Base-by-base conservation (phyloP, 2,888 invertebrate species). In the Athalia cordata region DNA sequence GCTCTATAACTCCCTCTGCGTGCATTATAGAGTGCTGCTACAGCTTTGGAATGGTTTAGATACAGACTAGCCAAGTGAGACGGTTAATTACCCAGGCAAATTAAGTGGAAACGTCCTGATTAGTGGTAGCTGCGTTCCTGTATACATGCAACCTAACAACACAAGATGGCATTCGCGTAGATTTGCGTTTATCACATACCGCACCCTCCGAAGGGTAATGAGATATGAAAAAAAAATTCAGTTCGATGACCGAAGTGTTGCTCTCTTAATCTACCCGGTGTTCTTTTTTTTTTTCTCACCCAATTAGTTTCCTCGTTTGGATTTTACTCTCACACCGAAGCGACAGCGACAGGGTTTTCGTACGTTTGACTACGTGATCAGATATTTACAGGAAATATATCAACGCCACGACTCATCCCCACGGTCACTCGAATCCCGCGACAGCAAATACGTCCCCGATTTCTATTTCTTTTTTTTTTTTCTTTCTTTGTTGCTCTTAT, bases 101-200 rank as follows among this genome's bases (percentile, higher is more conserved):
- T 89, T 87, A 87, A 89, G 88, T 88, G 87, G 88, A 89, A 89
- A 87, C 86, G 84, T 85, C 83, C 86, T 87, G 88, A 89, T 88
- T 89, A 89, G 84, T 82, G 82, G 67, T 59, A 13, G 74, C 29
- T 29, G 2, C 29, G 62, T 75, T 72, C 52, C 72, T 59, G 45
- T 57, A 72, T 29, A 29, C 29, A 29, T 29, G 29, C 29, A 29
- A 29, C 2, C 72, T 9, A 72, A 11, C 59, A 47, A 72, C 72
- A 57, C 72, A 59, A 72, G 72, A 72, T 72, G 72, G 72, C 59
- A 72, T 72, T 72, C 72, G 47, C 59, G 72, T 72, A 57, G 59
- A 72, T 57, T 72, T 45, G 72, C 9, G 59, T 50, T 43, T 68
- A 29, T 29, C 29, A 55, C 5, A n/a, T 9, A n/a, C 11, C 6